These are phyloP conservation scores for Ploceus nigricollis DNA, from an alignment of 2,113 vertebrate species.

Conservation along the genomic window DNA sequence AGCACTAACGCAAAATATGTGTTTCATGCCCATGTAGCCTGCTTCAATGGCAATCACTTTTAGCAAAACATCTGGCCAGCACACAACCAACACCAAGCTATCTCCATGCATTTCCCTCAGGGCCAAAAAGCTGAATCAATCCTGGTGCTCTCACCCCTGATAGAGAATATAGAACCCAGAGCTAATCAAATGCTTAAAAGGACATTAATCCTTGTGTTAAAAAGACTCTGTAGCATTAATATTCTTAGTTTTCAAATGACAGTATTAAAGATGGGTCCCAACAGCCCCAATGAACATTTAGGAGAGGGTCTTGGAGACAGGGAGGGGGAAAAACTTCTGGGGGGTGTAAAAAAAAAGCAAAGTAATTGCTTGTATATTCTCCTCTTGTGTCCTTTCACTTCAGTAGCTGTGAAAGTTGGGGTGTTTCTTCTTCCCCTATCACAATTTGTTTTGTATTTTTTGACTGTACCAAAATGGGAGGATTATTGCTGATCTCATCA, in stretches of 20 bases:
- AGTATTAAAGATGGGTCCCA: neutral
- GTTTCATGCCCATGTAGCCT: neutral
- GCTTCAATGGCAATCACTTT: neutral
- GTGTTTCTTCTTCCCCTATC: fast-evolving
- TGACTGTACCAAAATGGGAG: neutral
- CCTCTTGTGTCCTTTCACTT: neutral
- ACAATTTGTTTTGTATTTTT: neutral
- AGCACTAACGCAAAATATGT: neutral
- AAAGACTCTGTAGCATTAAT: neutral
- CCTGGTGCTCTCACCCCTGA: neutral
- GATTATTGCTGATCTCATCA: conserved; percentile 14
- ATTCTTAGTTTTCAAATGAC: neutral
- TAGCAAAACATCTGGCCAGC: neutral
- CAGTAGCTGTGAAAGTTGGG: neutral
- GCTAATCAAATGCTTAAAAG: neutral
- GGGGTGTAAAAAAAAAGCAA: fast-evolving
- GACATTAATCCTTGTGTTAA: neutral
- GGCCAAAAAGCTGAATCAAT: neutral
- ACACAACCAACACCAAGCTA: neutral
- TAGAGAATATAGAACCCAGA: neutral
- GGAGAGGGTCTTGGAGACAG: neutral
- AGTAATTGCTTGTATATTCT: neutral
- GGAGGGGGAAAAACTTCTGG: neutral
- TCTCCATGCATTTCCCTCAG: neutral
- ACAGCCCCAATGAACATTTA: neutral